Evolutionary conservation across 2,113 vertebrate species (phyloP), one percentile per base, ranked within the genome.

Genomic region (Erinaceus europaeus): DNA sequence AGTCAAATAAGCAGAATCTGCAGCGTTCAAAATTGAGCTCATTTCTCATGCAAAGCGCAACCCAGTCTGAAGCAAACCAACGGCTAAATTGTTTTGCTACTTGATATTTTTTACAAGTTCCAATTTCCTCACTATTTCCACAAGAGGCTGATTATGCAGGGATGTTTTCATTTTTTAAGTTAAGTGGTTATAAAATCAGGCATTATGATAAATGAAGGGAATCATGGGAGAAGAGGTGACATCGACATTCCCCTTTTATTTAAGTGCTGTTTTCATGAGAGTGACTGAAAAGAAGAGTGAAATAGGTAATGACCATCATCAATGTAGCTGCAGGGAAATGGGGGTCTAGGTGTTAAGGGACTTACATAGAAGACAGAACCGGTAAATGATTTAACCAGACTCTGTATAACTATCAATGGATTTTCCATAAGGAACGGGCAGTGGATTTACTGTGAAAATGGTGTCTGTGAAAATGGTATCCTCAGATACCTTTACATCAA

Each of bases 1-100:
- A 84, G 55, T 84, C 89, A 94, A 93, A 93, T 87, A 95, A 89
- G 87, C 83, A 94, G 52, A 91, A 79, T 82, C 77, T 90, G 84
- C 80, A 50, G 29, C 59, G 52, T 75, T 91, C 21, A 61, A 72
- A 57, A 40, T 84, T 79, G 78, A 79, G 84, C 74, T 95, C 81
- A 84, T 93, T 92, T 78, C 71, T 52, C 78, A 90, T 64, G 77
- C 77, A 89, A 89, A 89, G 55, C 89, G 64, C 53, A 94, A 84
- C 72, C 34, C 40, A 69, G 82, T 78, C 87, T 94, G 74, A 65
- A 84, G 74, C 57, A 40, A 93, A 91, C 67, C 76, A 84, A 72
- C 32, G 90, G 55, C 57, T 71, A 85, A 85, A 86, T 79, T 20
- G 21, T 68, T 76, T 68, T 79, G 71, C 82, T 79, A 68, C 32